Conservation (phyloP, 1,140 invertebrate species). For the Metopolophium dirhodum region DNA sequence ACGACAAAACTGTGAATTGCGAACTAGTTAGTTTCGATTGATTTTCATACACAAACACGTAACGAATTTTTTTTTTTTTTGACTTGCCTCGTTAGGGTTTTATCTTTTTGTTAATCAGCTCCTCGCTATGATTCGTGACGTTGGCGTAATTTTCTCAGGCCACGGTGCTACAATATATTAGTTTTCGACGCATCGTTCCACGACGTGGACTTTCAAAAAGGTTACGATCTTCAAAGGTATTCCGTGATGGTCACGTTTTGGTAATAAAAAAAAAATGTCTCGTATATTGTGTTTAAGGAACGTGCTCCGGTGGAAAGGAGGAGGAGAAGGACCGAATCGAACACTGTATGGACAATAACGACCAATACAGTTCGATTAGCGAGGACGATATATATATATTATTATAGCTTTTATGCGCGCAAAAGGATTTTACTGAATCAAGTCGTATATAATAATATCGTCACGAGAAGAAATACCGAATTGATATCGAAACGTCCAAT, state of each 20-base stretch:
- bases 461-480: not conserved
- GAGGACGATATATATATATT: not conserved
- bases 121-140: not conserved
- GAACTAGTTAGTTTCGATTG: not conserved
- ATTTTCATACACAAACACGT: too few species aligned
- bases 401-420: not conserved
- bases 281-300: not conserved
- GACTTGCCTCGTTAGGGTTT: not conserved
- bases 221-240: not conserved
- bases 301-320: not conserved
- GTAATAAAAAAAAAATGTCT: not conserved
- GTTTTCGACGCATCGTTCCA: not conserved
- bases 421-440: not conserved
- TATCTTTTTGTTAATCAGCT: not conserved
- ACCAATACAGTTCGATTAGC: not conserved
- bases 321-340: not conserved
- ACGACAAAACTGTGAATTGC: too few species aligned
- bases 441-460: not conserved
- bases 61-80: not conserved
- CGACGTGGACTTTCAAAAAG: not conserved
- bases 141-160: not conserved
- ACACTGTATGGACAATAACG: not conserved
- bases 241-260: not conserved
- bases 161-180: not conserved
- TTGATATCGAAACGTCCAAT: not conserved